phyloP scores from a whole-genome alignment of 2,888 invertebrate species.

The Charanyca ferruginea region DNA sequence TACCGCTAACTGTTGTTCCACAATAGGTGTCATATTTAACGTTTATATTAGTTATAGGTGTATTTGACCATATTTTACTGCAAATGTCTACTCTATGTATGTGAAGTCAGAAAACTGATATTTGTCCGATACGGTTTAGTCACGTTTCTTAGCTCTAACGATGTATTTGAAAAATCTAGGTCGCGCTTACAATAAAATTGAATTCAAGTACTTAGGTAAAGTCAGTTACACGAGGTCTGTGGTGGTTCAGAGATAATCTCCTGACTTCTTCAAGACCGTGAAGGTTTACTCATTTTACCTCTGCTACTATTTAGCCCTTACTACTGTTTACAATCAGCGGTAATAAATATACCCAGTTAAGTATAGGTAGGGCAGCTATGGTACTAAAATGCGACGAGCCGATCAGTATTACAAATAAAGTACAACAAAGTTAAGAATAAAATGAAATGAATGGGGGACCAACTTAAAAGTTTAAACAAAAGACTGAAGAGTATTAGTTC shows the following conservation, averaged over 20 bases:
- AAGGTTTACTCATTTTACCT: no score
- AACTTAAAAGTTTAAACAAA: no score
- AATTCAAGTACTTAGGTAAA: constrained; percentile 5
- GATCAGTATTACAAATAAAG: no score
- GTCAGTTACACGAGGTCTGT: not conserved
- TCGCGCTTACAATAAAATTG: not conserved
- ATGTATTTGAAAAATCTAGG: constrained; percentile 8
- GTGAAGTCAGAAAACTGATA: constrained; percentile 16
- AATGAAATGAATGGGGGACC: no score
- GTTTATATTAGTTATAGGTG: no score
- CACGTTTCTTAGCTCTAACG: not conserved
- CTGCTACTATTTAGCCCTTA: no score
- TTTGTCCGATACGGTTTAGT: constrained; percentile 2
- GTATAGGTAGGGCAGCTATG: no score
- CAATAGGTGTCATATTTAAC: not conserved
- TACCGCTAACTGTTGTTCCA: not conserved
- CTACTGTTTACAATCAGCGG: no score
- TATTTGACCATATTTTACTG: not conserved
- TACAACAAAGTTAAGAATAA: no score
- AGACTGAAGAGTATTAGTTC: no score
- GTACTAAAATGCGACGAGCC: no score
- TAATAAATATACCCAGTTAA: no score
- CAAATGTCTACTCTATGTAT: not conserved
- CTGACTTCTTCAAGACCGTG: not conserved
- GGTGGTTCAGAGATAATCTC: not conserved